Base-by-base conservation (phyloP, 2,797 vertebrate genomes). In the Scleropages formosus region DNA sequence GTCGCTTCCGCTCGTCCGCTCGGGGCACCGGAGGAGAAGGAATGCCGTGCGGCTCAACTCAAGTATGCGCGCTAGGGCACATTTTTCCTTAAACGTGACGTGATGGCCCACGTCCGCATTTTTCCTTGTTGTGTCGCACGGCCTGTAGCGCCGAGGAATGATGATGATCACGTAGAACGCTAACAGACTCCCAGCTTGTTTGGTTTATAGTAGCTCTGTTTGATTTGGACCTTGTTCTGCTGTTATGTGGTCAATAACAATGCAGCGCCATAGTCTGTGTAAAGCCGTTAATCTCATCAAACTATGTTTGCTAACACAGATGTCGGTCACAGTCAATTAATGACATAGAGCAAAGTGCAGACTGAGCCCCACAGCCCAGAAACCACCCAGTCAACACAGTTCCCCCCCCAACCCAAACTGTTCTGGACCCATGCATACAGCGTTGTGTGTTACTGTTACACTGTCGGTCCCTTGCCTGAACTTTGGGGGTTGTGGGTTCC, bases 91-190 rank as follows among this genome's bases (percentile, higher is more conserved):
- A 70, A 49, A 70, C 70, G 20, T 4, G 58, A 26, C 49, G 67
- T 70, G 49, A 51, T 47, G 22, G 47, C 20, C 13, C 24, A 18
- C 26, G 49, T 47, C 68, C 26, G 22, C 49, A 49, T 47, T 69
- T 56, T 24, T 47, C 49, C 68, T 68, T 70, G 24, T 70, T 58
- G 49, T 70, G 68, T 70, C 47, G 68, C 53, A 56, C 47, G 18
- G 53, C 53, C 46, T 27, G 47, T 70, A 56, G 13, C 68, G 20
- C 22, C 15, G 22, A 70, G 49, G 22, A 27, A 70, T 56, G 68
- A 56, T 27, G 27, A 26, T 24, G n/a, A 56, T n/a, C n/a, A n/a
- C 53, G 49, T 12, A 22, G 49, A 70, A 70, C 56, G 68, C 16
- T 56, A 47, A 49, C 49, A 31, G 47, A 13, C 15, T 39, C 31